Evolutionary conservation across 2,888 invertebrate species (phyloP), one percentile per base, ranked within the genome.

Genomic region (Selenia dentaria): DNA sequence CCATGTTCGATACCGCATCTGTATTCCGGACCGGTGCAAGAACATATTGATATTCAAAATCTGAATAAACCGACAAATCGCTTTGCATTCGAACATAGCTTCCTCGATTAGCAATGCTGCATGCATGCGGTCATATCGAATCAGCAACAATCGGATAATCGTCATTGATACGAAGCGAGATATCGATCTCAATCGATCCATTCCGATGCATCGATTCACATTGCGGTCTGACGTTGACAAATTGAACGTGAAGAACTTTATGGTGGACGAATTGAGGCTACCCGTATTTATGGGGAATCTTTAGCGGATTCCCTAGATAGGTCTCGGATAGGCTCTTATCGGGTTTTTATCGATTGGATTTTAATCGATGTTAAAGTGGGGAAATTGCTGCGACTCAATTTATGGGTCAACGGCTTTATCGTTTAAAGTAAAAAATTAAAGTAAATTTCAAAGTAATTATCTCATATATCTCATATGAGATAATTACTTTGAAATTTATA

Each of bases 231-330:
- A 88, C 86, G 73, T 81, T 83, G 87, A 88, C 85, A 86, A 87
- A 88, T 87, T 78, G 78, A 79, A 68, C 70, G 78, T 73, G 67
- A 67, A 62, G 62, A 67, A 77, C 59, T 82, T 84, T 83, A 83
- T 74, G 70, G 74, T 63, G 63, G 79, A 83, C 86, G 83, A 87
- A 87, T 86, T 87, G 84, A 79, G 74, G 78, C 73, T 79, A 71
- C 76, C 69, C 53, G 77, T 79, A 78, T 82, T 82, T 81, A 80
- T 78, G 68, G 61, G 63, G 58, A 66, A 64, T 62, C 68, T 63
- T 56, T 51, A 63, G 56, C 65, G 67, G 70, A 70, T 72, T 70
- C 58, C 63, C 52, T 27, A 29, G 41, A 42, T 47, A 33, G 22
- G 34, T 11, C 31, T 35, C 54, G 62, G 69, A 67, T 68, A 69